Base-by-base conservation (phyloP, 2,113 vertebrate genomes). In the Alligator sinensis region DNA sequence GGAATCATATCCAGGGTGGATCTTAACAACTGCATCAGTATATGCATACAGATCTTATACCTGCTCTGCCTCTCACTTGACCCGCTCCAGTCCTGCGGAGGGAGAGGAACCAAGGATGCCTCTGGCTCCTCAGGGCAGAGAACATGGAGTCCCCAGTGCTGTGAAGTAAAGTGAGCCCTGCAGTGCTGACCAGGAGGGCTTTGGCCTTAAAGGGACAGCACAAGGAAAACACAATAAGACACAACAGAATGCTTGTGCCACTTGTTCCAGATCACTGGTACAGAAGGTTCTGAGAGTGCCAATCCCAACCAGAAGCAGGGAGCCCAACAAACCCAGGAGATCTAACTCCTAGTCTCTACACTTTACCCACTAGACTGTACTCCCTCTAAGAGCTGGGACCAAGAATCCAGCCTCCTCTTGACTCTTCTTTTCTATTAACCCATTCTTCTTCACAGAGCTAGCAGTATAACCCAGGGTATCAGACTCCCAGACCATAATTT, bases 261-360 rank as follows among this genome's bases (percentile, higher is more conserved):
- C 19, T 21, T 3, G 21, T 47, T 74, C 21, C 24, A 6, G 38
- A 4, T 18, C 24, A 13, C 6, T 96, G 4, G 0, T 4, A 1
- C 9, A 38, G 9, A 15, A 38, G n/a, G 13, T 0, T 0, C 6
- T 3, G 19, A 30, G 21, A 62, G 55, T 25, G 58, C 21, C 82
- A 68, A 30, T 8, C 64, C 47, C 38, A 58, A 1, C 22, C 22
- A 17, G 83, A 55, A 76, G 80, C 55, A 89, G 78, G 89, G 5
- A 25, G 25, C 47, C 47, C 47, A 47, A 47, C 47, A 47, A 72
- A 74, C 59, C 61, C 38, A 70, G 19, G n/a, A 86, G 54, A 85
- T 34, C 57, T 82, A 27, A 28, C 60, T 85, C 64, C 59, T 72
- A 27, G 15, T 64, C 30, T 3, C 5, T 47, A 47, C 0, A 0